These are phyloP conservation scores for Acromyrmex heyeri DNA, from an alignment of 1,140 invertebrate species.

Conservation along the genomic window DNA sequence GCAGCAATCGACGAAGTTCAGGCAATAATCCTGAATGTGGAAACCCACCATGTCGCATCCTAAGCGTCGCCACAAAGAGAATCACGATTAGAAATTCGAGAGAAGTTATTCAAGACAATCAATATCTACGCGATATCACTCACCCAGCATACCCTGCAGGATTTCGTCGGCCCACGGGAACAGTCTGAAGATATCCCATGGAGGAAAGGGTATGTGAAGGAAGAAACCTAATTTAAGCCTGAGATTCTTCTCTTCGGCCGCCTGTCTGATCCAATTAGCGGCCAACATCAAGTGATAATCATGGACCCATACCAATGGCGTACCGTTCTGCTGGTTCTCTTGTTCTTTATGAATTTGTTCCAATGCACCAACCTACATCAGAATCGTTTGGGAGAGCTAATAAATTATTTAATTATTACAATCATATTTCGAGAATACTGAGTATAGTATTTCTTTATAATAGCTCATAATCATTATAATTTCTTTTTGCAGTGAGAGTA, in stretches of 20 bases:
- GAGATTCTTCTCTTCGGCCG: slow-evolving; percentile 92
- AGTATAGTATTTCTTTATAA: neutral
- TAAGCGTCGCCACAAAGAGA: slow-evolving; percentile 73
- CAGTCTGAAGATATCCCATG: slow-evolving; percentile 96
- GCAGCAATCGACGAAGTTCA: slow-evolving; percentile 97
- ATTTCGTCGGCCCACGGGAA: slow-evolving; percentile 97
- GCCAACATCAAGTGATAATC: slow-evolving; percentile 97
- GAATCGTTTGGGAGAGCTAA: neutral
- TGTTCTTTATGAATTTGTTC: slow-evolving; percentile 88
- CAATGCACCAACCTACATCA: slow-evolving; percentile 88
- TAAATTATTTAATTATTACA: neutral
- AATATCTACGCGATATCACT: slow-evolving; percentile 64
- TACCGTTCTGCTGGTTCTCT: slow-evolving; percentile 87
- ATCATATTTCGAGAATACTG: neutral
- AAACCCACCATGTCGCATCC: slow-evolving; percentile 97
- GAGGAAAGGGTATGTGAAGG: slow-evolving; percentile 96
- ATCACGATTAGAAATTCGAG: neutral
- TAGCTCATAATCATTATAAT: neutral
- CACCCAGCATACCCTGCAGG: slow-evolving; percentile 94
- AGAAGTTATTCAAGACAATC: neutral
- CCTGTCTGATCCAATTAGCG: slow-evolving; percentile 95
- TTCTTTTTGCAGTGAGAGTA: neutral
- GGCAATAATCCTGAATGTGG: slow-evolving; percentile 96
- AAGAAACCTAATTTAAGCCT: slow-evolving; percentile 95
- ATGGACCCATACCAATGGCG: slow-evolving; percentile 95